phyloP scores from a whole-genome alignment of 2,113 vertebrate species.

The Scolopax mira region DNA sequence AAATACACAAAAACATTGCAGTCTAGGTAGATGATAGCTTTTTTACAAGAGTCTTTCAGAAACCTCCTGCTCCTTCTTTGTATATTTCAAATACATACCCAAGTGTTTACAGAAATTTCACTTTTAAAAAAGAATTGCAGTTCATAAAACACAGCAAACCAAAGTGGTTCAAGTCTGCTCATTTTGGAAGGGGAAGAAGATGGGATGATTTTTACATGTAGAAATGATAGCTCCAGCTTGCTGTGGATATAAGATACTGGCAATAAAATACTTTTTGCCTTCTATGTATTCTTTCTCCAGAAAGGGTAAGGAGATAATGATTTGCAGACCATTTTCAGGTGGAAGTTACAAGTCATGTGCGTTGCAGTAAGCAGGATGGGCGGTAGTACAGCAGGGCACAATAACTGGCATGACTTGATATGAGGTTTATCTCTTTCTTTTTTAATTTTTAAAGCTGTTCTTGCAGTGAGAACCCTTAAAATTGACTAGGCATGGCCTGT shows the following conservation, averaged over 20 bases:
- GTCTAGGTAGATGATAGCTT: background rate
- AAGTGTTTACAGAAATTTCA: background rate
- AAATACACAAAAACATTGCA: background rate
- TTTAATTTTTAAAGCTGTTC: background rate
- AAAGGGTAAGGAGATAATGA: background rate
- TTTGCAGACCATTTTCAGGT: background rate
- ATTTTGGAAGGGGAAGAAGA: background rate
- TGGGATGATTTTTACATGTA: background rate
- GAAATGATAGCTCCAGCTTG: background rate
- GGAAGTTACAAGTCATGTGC: background rate
- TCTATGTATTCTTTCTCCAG: background rate
- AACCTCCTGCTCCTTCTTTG: background rate
- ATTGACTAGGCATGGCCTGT: background rate
- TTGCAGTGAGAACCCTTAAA: background rate
- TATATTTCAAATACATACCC: background rate
- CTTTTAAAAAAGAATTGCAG: background rate
- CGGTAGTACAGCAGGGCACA: background rate
- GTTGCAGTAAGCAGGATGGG: rapidly evolving
- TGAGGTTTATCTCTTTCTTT: background rate
- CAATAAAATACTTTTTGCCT: background rate
- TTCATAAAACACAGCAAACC: background rate
- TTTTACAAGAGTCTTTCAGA: background rate
- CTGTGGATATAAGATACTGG: background rate
- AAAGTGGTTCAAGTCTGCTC: background rate
- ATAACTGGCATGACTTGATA: background rate